These are phyloP conservation scores for Lepidocyrtinus sp. DNA, from an alignment of 2,888 invertebrate species.

Conservation along the genomic window DNA sequence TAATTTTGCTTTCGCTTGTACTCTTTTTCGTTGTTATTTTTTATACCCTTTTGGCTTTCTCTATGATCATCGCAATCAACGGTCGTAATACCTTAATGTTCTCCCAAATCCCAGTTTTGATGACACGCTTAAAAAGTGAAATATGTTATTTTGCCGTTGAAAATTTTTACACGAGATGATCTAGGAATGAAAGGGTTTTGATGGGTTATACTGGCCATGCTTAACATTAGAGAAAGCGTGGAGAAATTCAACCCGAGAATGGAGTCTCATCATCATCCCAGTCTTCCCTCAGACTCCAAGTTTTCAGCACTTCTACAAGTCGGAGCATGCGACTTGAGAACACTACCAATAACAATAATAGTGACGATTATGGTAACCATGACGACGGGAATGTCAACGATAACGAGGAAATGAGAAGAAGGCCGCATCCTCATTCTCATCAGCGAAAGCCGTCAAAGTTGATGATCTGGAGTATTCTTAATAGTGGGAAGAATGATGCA, in stretches of 20 bases:
- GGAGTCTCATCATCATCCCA: not conserved
- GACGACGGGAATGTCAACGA: not conserved
- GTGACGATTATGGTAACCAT: slow-evolving; percentile 21
- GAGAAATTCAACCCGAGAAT: slow-evolving; percentile 15
- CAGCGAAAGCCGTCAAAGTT: slow-evolving; percentile 9
- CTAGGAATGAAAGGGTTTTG: too few relatives aligned
- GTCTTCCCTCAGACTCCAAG: not conserved
- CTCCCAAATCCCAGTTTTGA: not conserved
- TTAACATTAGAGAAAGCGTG: slow-evolving; percentile 22
- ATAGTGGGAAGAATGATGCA: not conserved
- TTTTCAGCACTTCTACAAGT: not conserved
- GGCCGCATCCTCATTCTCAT: too few relatives aligned
- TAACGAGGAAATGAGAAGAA: slow-evolving; percentile 22
- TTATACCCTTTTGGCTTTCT: too few relatives aligned
- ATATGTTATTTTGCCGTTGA: not conserved
- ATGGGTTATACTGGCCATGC: not conserved
- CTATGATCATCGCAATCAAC: not conserved
- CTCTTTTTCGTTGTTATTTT: too few relatives aligned
- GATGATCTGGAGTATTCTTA: slow-evolving; percentile 25
- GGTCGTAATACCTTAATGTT: not conserved
- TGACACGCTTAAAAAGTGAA: not conserved
- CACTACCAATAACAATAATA: not conserved
- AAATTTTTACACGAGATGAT: not conserved
- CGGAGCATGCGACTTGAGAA: not conserved
- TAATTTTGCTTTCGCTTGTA: too few relatives aligned